These are phyloP conservation scores for Scaptomyza hsui DNA, from an alignment of 1,140 invertebrate species.

Conservation along the genomic window DNA sequence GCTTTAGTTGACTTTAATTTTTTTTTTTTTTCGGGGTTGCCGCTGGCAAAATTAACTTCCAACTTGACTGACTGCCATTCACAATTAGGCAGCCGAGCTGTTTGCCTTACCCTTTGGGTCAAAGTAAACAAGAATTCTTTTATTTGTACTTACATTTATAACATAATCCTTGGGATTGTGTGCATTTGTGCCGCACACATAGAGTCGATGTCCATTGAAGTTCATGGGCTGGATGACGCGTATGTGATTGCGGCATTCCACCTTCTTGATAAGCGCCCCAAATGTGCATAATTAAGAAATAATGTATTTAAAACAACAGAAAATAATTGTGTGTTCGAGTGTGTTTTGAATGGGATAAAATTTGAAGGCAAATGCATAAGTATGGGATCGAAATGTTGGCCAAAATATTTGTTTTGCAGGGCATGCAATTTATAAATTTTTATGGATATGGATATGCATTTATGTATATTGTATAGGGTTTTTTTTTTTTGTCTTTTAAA, in stretches of 20 bases:
- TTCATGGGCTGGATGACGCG: constrained; percentile 92
- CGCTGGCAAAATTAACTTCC: constrained; percentile 50
- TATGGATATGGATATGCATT: constrained; percentile 35
- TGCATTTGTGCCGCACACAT: constrained; percentile 94
- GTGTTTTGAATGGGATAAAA: constrained; percentile 36
- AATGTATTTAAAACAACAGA: constrained; percentile 40
- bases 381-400: constrained; percentile 34
- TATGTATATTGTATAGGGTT: neutral
- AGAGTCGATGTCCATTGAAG: constrained; percentile 89
- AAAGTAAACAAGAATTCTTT: neutral
- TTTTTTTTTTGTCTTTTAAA: neutral
- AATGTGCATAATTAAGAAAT: constrained; percentile 31
- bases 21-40: constrained; percentile 6
- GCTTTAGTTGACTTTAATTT: constrained; percentile 81
- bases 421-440: constrained; percentile 18
- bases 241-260: constrained; percentile 93
- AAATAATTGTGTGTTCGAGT: constrained; percentile 38
- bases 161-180: constrained; percentile 94
- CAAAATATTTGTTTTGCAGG: constrained; percentile 39
- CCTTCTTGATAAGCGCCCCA: constrained; percentile 86
- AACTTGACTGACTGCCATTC: constrained; percentile 60
- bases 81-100: constrained; percentile 54
- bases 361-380: constrained; percentile 48
- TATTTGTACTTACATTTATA: constrained; percentile 89
- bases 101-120: too few relatives aligned